Evolutionary conservation across 1,140 invertebrate species (phyloP), one percentile per base, ranked within the genome.

Genomic region (Drosophila sp.): DNA sequence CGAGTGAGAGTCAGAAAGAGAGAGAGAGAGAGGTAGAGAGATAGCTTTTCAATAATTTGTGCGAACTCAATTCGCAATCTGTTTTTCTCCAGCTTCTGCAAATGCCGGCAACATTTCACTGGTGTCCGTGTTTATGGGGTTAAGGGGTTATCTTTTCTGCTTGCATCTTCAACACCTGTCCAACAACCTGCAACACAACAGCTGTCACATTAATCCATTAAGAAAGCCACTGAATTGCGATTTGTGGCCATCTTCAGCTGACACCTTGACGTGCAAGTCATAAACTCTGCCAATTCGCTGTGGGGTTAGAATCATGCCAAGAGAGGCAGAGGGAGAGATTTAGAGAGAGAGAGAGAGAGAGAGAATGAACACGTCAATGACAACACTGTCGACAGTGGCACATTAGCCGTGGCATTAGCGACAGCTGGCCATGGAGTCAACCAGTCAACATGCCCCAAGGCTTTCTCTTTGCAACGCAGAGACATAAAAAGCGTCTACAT

Each of bases 401-500:
- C 75, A 78, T 78, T 65, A 71, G 70, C 62, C 57, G 63, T 36
- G 50, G 65, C 82, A 84, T 80, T 84, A 86, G 81, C 74, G 54
- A 58, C 81, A 84, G 81, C 81, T 86, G 81, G 50, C 48, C 38
- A 53, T 53, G 50, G 32, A 34, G 11, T 0, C 41, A 27, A 50
- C 9, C 0, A 21, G 32, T 4, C n/a, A 36, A 18, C 9, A 41
- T 13, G 8, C 8, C 38, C 36, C 66, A 58, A 62, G 74, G 82
- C 82, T 86, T 86, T 86, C 81, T 76, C 78, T 67, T 56, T 32
- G 38, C 34, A 27, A 46, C 56, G 18, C 16, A 7, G 57, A 67
- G 46, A 78, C 78, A 86, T 87, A 78, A 87, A 87, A 81, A 75
- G 77, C 43, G 71, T 80, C 57, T 69, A 72, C 78, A 86, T 78